Base-by-base conservation (phyloP, 2,113 vertebrate species). In the Tragelaphus buxtoni region DNA sequence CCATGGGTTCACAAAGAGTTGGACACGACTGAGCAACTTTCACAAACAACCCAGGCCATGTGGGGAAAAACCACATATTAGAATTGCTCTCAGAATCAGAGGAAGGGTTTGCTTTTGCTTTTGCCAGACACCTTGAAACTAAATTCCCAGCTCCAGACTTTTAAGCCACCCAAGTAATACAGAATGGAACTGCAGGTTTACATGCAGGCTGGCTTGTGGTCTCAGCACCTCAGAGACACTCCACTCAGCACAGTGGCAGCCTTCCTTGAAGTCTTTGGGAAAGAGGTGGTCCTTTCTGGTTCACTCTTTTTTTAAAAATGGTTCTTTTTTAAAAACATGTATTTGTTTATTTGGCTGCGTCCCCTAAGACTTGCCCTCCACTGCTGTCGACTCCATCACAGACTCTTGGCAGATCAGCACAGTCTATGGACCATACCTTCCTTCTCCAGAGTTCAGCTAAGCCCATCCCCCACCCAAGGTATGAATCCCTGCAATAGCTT, bases 191-290 rank as follows among this genome's bases (percentile, higher is more conserved):
- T 72, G 26, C 2, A 7, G 1, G 18, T 51, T 7, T 49, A 28
- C 12, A 0, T 8, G 35, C 65, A 84, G 32, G 10, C 28, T 32
- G 9, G 9, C 45, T 5, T 24, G 32, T 42, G 72, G 61, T 53
- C 63, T 5, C 28, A 42, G 1, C 4, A 28, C 39, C 51, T 8
- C 77, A 39, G 42, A 42, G 51, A 14, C 28, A 1, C 17, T 35
- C 2, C 2, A 1, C 39, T 61, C 32, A 16, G 22, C 30, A 9
- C 28, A 0, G 3, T 0, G 39, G 53, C 26, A 11, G 4, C 60
- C 80, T 35, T 85, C 53, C 61, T 45, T 42, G 49, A 22, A 1
- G n/a, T 35, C 49, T 72, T 39, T 11, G 79, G n/a, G 20, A 45
- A 5, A 16, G 6, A 69, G 9, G 18, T 42, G 3, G 10, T 55